Evolutionary conservation across 2,888 invertebrate genomes (phyloP).

Genomic region (Entomobrya proxima): DNA sequence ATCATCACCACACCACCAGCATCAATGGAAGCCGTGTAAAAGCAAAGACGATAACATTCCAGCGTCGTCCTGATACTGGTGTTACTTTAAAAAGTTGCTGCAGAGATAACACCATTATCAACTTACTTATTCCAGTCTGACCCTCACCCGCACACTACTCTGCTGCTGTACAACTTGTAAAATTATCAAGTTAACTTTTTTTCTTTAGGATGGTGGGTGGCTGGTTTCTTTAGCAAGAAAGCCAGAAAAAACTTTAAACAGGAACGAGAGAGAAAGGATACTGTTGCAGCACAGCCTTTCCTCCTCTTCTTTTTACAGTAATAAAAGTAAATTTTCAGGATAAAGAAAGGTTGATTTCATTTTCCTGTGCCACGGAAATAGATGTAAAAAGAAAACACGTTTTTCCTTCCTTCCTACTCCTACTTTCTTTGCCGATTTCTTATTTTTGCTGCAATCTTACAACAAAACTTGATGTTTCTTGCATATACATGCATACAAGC

Average conservation of each 20-base stretch:
- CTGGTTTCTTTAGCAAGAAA: neutral
- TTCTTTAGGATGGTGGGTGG: too few relatives aligned
- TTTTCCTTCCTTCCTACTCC: constrained; percentile 26
- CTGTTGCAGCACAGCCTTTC: constrained; percentile 12
- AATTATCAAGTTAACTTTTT: constrained; percentile 47
- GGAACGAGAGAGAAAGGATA: neutral
- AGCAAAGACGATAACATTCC: neutral
- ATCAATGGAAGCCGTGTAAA: neutral
- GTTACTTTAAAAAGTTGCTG: constrained; percentile 25
- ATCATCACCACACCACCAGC: neutral
- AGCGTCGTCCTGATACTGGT: neutral
- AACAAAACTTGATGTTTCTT: too few relatives aligned
- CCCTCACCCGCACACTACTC: constrained; percentile 35
- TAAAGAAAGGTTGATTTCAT: constrained; percentile 21
- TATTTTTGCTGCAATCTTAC: constrained; percentile 6
- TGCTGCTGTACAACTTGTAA: constrained; percentile 35
- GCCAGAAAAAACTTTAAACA: constrained; percentile 19
- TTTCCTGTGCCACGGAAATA: neutral
- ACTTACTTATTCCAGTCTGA: constrained; percentile 28
- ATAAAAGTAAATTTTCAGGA: constrained; percentile 37
- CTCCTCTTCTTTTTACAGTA: neutral
- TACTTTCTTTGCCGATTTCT: neutral
- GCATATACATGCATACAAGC: neutral
- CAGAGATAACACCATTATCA: constrained; percentile 45
- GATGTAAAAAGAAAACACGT: constrained; percentile 15